Conservation (phyloP, 2,888 invertebrate species). For the Aphidius colemani region DNA sequence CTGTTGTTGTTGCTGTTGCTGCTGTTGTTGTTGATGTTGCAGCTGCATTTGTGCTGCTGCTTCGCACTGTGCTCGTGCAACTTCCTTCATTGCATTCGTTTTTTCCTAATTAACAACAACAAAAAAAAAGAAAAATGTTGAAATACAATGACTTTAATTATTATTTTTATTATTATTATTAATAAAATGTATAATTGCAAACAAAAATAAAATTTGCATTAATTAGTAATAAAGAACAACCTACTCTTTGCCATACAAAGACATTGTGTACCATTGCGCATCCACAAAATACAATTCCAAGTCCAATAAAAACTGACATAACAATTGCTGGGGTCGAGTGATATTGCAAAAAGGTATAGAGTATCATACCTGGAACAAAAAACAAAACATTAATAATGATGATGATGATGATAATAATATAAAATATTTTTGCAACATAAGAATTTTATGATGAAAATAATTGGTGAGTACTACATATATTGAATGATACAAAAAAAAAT, state of each 20-base stretch:
- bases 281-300: slow-evolving; percentile 89
- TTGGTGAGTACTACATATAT: background rate
- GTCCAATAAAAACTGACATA: slow-evolving; percentile 86
- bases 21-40: slow-evolving; percentile 51
- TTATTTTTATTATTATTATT: slow-evolving; percentile 25
- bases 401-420: background rate
- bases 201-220: slow-evolving; percentile 25
- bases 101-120: slow-evolving; percentile 65
- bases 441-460: slow-evolving; percentile 5
- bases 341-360: slow-evolving; percentile 91
- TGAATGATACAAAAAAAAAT: background rate
- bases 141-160: background rate
- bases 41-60: slow-evolving; percentile 53
- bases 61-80: slow-evolving; percentile 60
- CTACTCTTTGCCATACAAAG: slow-evolving; percentile 86
- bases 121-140: background rate
- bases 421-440: slow-evolving; percentile 1
- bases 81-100: slow-evolving; percentile 78
- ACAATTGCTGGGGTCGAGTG: slow-evolving; percentile 90
- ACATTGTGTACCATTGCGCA: slow-evolving; percentile 94
- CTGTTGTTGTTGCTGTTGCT: slow-evolving; percentile 42
- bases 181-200: slow-evolving; percentile 25
- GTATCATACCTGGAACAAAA: slow-evolving; percentile 77
- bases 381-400: background rate
- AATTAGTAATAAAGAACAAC: slow-evolving; percentile 31